These are phyloP conservation scores for Sipha flava DNA, from an alignment of 1,140 invertebrate genomes.

Conservation along the genomic window DNA sequence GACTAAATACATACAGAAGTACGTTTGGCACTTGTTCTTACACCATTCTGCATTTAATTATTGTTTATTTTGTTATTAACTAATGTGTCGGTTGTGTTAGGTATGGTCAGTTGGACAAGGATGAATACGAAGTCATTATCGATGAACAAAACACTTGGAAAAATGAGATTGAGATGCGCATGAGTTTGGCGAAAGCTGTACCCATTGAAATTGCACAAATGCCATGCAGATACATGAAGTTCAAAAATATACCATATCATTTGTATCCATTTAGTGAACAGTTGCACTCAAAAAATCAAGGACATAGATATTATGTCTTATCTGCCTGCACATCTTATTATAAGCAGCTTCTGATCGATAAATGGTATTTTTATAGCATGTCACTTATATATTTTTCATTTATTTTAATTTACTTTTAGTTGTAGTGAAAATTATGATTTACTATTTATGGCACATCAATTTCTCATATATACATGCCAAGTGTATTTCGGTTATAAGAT, in stretches of 20 bases:
- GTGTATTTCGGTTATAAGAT: constrained; percentile 2
- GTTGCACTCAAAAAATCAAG: neutral
- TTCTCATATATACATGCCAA: neutral
- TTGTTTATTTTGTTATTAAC: neutral
- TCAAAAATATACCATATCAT: neutral
- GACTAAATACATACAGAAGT: constrained; percentile 4
- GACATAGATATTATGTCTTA: neutral
- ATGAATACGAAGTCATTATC: neutral
- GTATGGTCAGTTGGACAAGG: neutral
- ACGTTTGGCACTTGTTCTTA: too few species aligned
- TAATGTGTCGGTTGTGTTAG: neutral
- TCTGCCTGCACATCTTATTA: neutral
- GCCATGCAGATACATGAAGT: neutral
- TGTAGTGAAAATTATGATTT: neutral
- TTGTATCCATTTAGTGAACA: neutral
- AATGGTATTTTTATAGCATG: neutral
- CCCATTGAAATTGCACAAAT: neutral
- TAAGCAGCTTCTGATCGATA: neutral
- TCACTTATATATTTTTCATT: neutral
- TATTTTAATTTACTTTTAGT: neutral
- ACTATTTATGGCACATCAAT: neutral
- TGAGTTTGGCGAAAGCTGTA: neutral
- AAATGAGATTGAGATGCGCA: neutral
- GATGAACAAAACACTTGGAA: neutral
- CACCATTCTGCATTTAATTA: too few species aligned